Conservation (phyloP, 1,140 invertebrate genomes). For the Vollenhovia emeryi region DNA sequence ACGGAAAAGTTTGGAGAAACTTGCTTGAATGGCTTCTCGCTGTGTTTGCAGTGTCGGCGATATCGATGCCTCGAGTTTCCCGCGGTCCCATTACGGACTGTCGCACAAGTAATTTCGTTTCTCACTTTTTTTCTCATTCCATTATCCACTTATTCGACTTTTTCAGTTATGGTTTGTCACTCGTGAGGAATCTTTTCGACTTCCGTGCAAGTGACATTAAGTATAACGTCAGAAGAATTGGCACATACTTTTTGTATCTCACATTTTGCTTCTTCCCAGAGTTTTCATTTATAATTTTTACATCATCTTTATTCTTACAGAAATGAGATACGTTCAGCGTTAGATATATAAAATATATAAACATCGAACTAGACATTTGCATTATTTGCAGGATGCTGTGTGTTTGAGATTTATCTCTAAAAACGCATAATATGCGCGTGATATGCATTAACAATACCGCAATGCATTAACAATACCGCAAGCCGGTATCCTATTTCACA, state of each 20-base stretch:
- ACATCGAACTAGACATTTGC: background rate
- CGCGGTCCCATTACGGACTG: background rate
- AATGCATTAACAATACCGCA: background rate
- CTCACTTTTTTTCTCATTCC: conserved; percentile 12
- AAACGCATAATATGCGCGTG: background rate
- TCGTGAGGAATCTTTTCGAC: background rate
- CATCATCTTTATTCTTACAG: background rate
- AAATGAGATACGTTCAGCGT: background rate
- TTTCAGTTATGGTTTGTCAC: conserved; percentile 15
- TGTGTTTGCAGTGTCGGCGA: background rate
- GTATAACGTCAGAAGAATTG: background rate
- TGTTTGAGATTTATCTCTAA: background rate
- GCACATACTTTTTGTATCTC: background rate
- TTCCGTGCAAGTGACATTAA: background rate
- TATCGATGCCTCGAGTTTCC: background rate
- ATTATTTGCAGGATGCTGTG: background rate
- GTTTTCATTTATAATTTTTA: background rate
- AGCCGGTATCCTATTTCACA: background rate
- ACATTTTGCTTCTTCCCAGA: background rate
- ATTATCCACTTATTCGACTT: conserved; percentile 22
- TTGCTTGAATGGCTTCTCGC: background rate
- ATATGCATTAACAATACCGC: background rate
- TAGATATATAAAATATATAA: background rate
- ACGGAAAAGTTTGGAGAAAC: conserved; percentile 39
- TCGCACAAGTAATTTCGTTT: background rate